Base-by-base conservation (phyloP, 1,140 invertebrate species). In the Zaprionus africanus region DNA sequence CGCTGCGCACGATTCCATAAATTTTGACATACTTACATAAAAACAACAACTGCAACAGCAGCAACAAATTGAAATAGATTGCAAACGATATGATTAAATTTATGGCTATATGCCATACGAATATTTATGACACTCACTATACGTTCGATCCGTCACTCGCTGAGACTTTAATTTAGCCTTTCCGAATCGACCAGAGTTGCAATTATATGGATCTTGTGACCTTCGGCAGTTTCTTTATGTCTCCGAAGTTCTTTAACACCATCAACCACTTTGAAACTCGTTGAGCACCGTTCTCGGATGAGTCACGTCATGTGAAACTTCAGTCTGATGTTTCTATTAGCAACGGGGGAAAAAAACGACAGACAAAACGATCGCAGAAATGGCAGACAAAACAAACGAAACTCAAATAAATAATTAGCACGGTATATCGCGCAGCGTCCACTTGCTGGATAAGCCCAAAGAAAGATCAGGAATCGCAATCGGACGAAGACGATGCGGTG, bases 1-100 rank as follows among this genome's bases (percentile, higher is more conserved):
- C 81, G 67, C 7, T 72, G 75, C 76, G 81, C 81, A 83, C 81
- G 67, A 80, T 80, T 83, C 84, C 73, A 83, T 81, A 83, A 75
- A 83, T 87, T 88, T 86, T 61, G 74, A 76, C 74, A 76, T 38
- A 76, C 74, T 76, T 70, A 76, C 53, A 71, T 60, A 78, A 66
- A 76, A 19, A 22, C 22, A 41, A 41, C 53, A 62, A 60, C 57
- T 65, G 19, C 24, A 54, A 60, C 71, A 54, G 61, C 38, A 73
- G 64, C 63, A 82, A 63, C 72, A 83, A 83, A 86, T 86, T 80
- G 84, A 75, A 88, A 78, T 78, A 79, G 84, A 87, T 88, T 87
- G 61, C 79, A 54, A 78, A 49, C 76, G 82, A 87, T 86, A 82
- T 82, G 54, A 74, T 84, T 72, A 72, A 78, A 87, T 87, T 87